Conservation (phyloP, 2,888 invertebrate genomes). For the Plemyria rubiginata region DNA sequence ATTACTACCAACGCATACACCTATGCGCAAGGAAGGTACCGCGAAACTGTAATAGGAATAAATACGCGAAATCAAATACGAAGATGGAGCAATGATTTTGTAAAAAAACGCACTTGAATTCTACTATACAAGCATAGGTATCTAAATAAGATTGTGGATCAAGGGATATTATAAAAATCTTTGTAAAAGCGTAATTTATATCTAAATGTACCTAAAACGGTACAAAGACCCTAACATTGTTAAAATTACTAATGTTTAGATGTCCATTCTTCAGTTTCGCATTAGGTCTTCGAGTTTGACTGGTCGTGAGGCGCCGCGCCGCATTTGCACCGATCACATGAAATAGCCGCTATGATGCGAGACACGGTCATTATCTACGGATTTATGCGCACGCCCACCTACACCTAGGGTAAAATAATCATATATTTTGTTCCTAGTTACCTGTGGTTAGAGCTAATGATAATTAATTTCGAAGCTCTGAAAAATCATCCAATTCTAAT, state of each 20-base stretch:
- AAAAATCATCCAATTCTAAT: no score
- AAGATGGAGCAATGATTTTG: no score
- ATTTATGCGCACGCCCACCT: conserved; percentile 40
- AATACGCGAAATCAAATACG: not conserved
- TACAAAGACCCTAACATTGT: no score
- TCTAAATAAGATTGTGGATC: no score
- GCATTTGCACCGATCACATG: conserved; percentile 28
- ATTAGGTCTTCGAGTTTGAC: not conserved
- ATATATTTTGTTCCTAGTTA: not conserved
- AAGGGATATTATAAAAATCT: no score
- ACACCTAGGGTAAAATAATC: conserved; percentile 11
- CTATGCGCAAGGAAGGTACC: not conserved
- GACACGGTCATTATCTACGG: conserved; percentile 30
- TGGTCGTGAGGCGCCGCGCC: conserved; percentile 12
- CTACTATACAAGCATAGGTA: no score
- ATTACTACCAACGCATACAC: conserved; percentile 16
- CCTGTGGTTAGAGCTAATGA: not conserved
- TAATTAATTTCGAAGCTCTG: no score
- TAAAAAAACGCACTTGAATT: no score
- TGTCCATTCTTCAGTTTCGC: not conserved
- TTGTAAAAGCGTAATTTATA: no score
- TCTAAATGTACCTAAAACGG: no score
- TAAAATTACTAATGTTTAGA: no score
- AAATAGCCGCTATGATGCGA: conserved; percentile 31
- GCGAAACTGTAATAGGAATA: not conserved